Base-by-base conservation (phyloP, 2,888 invertebrate genomes). In the Miltochrista miniata region DNA sequence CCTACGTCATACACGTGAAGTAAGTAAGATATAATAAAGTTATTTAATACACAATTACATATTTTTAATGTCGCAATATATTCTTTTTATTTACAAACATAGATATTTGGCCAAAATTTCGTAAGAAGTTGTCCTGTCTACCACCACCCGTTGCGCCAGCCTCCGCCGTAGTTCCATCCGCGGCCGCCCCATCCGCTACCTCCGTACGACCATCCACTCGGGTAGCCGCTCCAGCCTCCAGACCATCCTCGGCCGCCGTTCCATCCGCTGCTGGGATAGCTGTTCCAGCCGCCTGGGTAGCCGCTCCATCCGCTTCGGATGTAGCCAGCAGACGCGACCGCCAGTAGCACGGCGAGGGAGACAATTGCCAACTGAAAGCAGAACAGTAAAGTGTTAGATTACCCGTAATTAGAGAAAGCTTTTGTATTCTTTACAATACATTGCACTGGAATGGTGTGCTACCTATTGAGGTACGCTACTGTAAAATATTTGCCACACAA, bases 241-340 rank as follows among this genome's bases (percentile, higher is more conserved):
- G 31, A 31, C 31, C 31, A 31, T 31, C 31, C 31, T 31, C 11
- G 8, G 31, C 13, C 14, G 14, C 42, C 33, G 18, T 31, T 9
- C 49, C 51, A 36, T 30, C 42, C 14, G 36, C 48, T 46, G 11
- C 33, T 13, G 11, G 39, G 35, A 29, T 39, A 30, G 18, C 48
- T 18, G 15, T 24, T 36, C 45, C 46, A 45, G 33, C 53, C 50
- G 13, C 18, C 56, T 8, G 38, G 11, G n/a, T 24, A 39, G n/a
- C 64, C 11, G 47, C 49, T 2, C 46, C 42, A 37, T 46, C 45
- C 45, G 8, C 60, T 58, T 30, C 61, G 51, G 56, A 73, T 51
- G 67, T 71, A 68, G 42, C 84, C 83, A 0, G 84, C 86, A 0
- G 78, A 70, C n/a, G 72, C 74, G 30, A 64, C 48, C 45, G 78